These are phyloP conservation scores for Torymus aiolomorphi DNA, from an alignment of 2,888 invertebrate species.

Conservation along the genomic window DNA sequence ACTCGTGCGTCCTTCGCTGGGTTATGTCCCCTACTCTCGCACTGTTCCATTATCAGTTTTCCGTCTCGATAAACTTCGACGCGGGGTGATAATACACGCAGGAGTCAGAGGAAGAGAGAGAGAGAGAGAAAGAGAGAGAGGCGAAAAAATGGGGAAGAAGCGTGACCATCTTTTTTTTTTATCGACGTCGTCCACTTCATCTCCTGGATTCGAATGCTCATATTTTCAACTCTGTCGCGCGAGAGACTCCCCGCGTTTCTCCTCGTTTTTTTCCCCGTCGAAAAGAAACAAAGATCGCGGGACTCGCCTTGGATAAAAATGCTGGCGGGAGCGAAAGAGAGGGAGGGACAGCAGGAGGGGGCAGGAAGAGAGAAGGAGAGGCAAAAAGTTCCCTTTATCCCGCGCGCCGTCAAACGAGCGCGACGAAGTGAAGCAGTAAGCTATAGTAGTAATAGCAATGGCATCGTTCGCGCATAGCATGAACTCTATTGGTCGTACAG, in stretches of 20 bases:
- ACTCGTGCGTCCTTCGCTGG: too few species aligned
- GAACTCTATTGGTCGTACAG: too few species aligned
- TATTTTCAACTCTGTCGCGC: constrained; percentile 17
- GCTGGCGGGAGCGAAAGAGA: not conserved
- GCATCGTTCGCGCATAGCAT: too few species aligned
- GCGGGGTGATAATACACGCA: constrained; percentile 9
- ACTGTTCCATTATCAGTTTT: constrained; percentile 43
- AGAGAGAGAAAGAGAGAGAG: not conserved
- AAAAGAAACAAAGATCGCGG: constrained; percentile 28
- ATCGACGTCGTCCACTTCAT: constrained; percentile 24
- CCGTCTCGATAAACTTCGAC: constrained; percentile 37
- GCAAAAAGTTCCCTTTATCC: not conserved
- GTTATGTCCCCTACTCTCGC: constrained; percentile 20
- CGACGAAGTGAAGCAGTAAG: too few species aligned
- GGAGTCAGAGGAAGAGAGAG: not conserved
- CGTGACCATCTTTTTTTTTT: constrained; percentile 1
- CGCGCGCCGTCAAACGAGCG: too few species aligned
- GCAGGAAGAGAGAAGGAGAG: not conserved
- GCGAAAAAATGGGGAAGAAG: constrained; percentile 12
- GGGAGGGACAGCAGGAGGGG: not conserved
- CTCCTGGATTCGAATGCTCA: constrained; percentile 33
- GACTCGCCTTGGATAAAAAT: constrained; percentile 11
- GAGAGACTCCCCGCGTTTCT: not conserved
- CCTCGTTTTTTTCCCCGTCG: not conserved
- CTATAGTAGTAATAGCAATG: too few species aligned